Conservation (phyloP, 1,140 invertebrate species). For the Cherax quadricarinatus region DNA sequence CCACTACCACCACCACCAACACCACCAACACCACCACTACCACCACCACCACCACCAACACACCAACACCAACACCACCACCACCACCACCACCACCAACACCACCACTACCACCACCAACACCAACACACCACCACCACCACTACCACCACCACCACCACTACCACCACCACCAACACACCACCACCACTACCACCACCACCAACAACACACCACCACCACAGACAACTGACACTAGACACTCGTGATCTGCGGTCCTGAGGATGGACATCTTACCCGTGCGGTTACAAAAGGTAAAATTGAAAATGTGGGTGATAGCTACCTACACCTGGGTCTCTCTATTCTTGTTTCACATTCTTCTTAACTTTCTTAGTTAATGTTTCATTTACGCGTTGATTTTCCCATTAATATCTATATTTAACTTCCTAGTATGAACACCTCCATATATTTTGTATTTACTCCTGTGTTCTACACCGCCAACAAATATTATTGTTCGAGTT, state of each 20-base stretch:
- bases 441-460: no score
- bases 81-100: neutral
- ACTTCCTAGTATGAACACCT: no score
- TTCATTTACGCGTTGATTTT: no score
- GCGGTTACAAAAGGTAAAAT: slow-evolving; percentile 51
- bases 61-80: neutral
- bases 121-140: slow-evolving; percentile 2
- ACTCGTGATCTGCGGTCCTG: slow-evolving; percentile 45
- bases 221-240: slow-evolving; percentile 37
- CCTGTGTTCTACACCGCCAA: no score
- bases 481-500: no score
- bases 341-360: neutral
- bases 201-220: slow-evolving; percentile 33
- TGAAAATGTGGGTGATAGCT: slow-evolving; percentile 44
- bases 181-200: neutral
- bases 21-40: neutral
- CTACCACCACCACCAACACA: neutral
- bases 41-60: neutral
- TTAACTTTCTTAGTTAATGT: neutral
- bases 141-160: neutral
- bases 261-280: slow-evolving; percentile 33
- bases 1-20: slow-evolving; percentile 5
- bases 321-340: slow-evolving; percentile 22
- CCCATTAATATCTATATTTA: no score
- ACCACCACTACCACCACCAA: neutral